These are phyloP conservation scores for Pteronotus mesoamericanus DNA, from an alignment of 2,797 vertebrate species.

Conservation along the genomic window DNA sequence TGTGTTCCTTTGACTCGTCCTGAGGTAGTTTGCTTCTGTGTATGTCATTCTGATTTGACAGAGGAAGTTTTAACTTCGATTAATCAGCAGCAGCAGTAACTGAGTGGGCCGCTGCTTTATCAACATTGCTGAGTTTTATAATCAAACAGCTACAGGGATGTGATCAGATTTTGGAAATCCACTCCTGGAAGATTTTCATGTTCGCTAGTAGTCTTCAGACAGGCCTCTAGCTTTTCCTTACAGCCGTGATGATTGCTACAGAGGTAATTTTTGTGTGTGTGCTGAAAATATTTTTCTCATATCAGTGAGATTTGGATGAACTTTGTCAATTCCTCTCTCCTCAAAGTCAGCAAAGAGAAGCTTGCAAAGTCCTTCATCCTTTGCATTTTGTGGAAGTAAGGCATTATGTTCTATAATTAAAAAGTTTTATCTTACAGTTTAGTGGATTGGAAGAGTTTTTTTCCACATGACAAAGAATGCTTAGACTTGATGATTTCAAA, in stretches of 20 bases:
- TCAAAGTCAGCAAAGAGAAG: slow-evolving; percentile 19
- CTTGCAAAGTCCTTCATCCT: slow-evolving; percentile 52
- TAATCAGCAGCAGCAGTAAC: background rate
- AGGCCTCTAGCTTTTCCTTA: slow-evolving; percentile 46
- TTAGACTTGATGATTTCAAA: slow-evolving; percentile 14
- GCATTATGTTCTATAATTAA: background rate
- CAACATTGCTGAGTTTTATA: slow-evolving; percentile 51
- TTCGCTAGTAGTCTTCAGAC: background rate
- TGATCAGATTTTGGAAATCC: slow-evolving; percentile 59
- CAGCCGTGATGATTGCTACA: background rate
- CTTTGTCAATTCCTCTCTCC: background rate
- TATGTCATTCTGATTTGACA: background rate
- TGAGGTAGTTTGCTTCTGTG: background rate
- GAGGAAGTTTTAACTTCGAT: background rate
- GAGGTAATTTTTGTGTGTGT: background rate
- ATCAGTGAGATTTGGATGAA: background rate
- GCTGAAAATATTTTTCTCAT: background rate
- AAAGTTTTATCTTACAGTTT: background rate
- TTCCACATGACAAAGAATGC: background rate
- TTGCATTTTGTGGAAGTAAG: slow-evolving; percentile 4
- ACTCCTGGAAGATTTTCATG: background rate
- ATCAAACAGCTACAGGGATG: slow-evolving; percentile 38
- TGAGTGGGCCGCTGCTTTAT: slow-evolving; percentile 39
- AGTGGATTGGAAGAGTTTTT: background rate
- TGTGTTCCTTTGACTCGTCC: background rate